These are phyloP conservation scores for Mesocricetus auratus DNA, from an alignment of 2,113 vertebrate genomes.

Conservation along the genomic window DNA sequence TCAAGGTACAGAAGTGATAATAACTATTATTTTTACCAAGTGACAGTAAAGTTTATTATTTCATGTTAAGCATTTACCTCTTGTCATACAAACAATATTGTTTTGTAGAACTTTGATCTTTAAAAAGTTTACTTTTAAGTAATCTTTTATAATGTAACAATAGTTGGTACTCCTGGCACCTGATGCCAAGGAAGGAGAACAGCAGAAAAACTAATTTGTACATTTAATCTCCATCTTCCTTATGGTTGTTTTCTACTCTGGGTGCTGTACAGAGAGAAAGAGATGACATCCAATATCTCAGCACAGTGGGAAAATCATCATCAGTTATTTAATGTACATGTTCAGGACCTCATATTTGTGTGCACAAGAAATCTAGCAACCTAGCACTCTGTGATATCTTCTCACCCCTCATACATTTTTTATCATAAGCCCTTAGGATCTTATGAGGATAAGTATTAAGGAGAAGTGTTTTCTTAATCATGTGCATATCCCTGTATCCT, in stretches of 20 bases:
- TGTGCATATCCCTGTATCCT: too few species aligned
- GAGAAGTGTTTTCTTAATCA: background rate
- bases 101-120: background rate
- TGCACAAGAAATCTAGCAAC: background rate
- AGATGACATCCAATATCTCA: background rate
- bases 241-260: background rate
- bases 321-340: background rate
- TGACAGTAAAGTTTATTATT: conserved; percentile 1
- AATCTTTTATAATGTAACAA: background rate
- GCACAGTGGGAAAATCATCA: background rate
- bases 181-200: background rate
- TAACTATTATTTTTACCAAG: background rate
- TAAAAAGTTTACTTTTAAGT: background rate
- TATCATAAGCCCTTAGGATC: background rate
- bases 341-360: fast-evolving
- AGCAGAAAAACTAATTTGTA: background rate
- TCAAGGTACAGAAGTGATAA: background rate
- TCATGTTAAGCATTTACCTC: conserved; percentile 1
- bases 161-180: background rate
- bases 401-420: background rate
- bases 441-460: background rate
- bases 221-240: background rate
- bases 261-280: background rate
- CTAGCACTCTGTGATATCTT: fast-evolving
- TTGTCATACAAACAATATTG: background rate